Evolutionary conservation across 2,113 vertebrate genomes (phyloP), one percentile per base, ranked within the genome.

Genomic region (Typhlomys cinereus): DNA sequence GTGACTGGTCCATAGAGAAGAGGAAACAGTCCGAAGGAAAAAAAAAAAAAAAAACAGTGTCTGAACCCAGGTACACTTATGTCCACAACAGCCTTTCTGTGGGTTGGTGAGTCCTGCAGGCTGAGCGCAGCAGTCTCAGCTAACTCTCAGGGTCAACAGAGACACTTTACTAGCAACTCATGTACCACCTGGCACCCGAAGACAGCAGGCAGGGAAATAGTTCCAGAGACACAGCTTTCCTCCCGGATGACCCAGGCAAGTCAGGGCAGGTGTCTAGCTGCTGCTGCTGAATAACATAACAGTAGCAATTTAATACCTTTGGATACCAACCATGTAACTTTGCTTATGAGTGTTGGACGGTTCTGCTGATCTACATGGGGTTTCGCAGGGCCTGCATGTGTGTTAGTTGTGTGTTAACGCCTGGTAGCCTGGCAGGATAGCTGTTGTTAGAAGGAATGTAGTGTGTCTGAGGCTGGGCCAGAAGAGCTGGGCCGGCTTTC

Each of bases 51-150:
- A n/a, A n/a, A n/a, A n/a, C n/a, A n/a, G n/a, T n/a, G n/a, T n/a
- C 69, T 23, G 23, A 48, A 64, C 36, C n/a, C 64, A 89, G 18
- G 52, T n/a, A 31, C 87, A 6, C 13, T 10, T 50, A 31, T 20
- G 39, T n/a, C n/a, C 61, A 34, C 25, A 78, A 75, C 21, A 36
- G 39, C 29, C 57, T 66, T 23, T 36, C 46, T 48, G 12, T 44
- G 1, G 1, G 7, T 62, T 41, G 7, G 46, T 14, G 21, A 2
- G 1, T 31, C 52, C 48, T 14, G 31, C 0, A 31, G 59, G n/a
- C 34, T 20, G 50, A 67, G 7, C 9, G 44, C 9, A 36, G 12
- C 54, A 36, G 12, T 46, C 14, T 93, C 27, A 15, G 48, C 39
- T 21, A 21, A 50, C 21, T 41, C 48, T 41, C 25, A 8, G 13